Percentiles rank a stretch among this genome's conserved stretches.
phyloP scores from a whole-genome alignment of 2,888 invertebrate species.

The Dendrolimus pini region DNA sequence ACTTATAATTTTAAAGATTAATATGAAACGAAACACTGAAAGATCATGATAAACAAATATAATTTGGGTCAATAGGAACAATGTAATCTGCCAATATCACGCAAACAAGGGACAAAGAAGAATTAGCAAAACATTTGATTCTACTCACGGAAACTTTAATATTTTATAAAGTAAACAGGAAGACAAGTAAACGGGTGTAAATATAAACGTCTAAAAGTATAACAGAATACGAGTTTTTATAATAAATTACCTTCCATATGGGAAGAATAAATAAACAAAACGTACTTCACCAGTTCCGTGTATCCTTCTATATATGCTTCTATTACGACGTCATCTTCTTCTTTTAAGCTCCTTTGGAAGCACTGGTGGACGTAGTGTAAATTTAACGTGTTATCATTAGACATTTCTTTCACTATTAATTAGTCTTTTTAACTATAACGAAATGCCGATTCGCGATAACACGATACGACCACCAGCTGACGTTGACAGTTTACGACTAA shows the following conservation, averaged over 20 bases:
- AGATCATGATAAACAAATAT: not conserved
- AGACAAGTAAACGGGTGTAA: too few species aligned
- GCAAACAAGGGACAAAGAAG: not conserved
- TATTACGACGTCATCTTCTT: conserved; percentile 84
- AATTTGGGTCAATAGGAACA: not conserved
- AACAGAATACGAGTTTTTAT: too few species aligned
- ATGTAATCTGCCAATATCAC: not conserved
- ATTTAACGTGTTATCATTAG: conserved; percentile 58
- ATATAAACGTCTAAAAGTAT: too few species aligned
- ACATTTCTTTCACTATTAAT: conserved; percentile 44
- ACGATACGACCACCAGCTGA: not conserved
- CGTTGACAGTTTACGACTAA: not conserved
- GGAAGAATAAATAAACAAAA: conserved; percentile 22
- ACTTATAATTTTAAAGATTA: too few species aligned
- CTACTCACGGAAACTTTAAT: too few species aligned
- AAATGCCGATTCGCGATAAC: not conserved
- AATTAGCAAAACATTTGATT: too few species aligned
- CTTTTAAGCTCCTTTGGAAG: conserved; percentile 80
- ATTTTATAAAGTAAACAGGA: too few species aligned
- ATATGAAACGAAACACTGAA: not conserved
- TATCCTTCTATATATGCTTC: conserved; percentile 86
- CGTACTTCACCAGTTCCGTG: conserved; percentile 89
- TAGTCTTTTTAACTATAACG: not conserved
- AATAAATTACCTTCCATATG: conserved; percentile 27
- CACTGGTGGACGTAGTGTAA: conserved; percentile 72